Evolutionary conservation across 2,888 invertebrate genomes (phyloP).

Genomic region (Liopterus haemorrhoidalis): DNA sequence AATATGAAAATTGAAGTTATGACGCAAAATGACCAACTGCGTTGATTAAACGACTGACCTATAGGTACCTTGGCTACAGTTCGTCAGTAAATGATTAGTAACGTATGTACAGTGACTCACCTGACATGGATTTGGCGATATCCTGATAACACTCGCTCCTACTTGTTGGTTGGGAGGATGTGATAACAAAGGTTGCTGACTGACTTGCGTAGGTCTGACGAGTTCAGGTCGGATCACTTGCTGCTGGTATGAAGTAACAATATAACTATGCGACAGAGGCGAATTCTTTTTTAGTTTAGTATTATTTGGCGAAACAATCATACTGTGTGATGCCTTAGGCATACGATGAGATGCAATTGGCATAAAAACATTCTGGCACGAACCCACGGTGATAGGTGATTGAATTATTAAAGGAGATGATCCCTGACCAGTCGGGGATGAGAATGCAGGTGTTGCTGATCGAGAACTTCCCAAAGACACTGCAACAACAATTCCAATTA

Average conservation of each 20-base stretch:
- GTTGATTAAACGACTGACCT: too few species aligned
- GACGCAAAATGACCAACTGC: too few species aligned
- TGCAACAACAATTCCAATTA: slow-evolving; percentile 45
- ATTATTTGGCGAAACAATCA: slow-evolving; percentile 33
- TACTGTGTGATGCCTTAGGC: slow-evolving; percentile 17
- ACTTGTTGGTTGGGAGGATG: slow-evolving; percentile 41
- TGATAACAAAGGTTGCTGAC: slow-evolving; percentile 32
- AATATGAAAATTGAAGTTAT: too few species aligned
- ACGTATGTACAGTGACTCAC: too few species aligned
- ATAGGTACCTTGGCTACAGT: too few species aligned
- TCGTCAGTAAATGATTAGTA: too few species aligned
- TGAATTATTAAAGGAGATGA: slow-evolving; percentile 63
- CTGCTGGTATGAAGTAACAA: slow-evolving; percentile 40
- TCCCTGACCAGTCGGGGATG: slow-evolving; percentile 65
- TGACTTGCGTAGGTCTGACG: slow-evolving; percentile 54
- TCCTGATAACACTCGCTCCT: slow-evolving; percentile 75
- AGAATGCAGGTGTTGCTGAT: slow-evolving; percentile 87
- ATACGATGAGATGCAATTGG: slow-evolving; percentile 63
- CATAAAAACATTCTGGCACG: slow-evolving; percentile 84
- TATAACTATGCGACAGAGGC: slow-evolving; percentile 43
- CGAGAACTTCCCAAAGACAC: slow-evolving; percentile 90
- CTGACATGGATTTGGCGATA: slow-evolving; percentile 64
- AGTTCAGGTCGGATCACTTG: slow-evolving; percentile 58
- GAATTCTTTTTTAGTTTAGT: slow-evolving; percentile 47
- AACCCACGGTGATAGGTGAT: slow-evolving; percentile 63